Evolutionary conservation across 2,888 invertebrate genomes (phyloP).

Genomic region (Hydrotaea cyrtoneurina): DNA sequence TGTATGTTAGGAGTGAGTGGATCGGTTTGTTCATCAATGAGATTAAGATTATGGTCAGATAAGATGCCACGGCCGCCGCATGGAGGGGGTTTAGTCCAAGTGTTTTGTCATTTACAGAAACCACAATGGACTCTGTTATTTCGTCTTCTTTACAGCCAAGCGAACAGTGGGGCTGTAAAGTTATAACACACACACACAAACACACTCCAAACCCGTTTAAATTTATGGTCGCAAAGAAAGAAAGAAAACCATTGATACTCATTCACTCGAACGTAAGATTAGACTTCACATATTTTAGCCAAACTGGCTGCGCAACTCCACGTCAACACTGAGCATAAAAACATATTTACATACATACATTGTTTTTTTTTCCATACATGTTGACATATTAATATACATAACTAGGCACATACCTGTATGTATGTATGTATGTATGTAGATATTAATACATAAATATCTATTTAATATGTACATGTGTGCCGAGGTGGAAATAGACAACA

Average conservation of each 20-base stretch:
- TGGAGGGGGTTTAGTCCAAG: background rate
- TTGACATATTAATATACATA: constrained; percentile 16
- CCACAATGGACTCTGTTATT: constrained; percentile 6
- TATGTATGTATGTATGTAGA: background rate
- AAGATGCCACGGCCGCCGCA: background rate
- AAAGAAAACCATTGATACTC: constrained; percentile 30
- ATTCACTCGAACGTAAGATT: background rate
- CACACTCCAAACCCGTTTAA: constrained; percentile 21
- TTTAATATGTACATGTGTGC: background rate
- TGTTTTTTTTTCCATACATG: constrained; percentile 13
- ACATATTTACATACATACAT: constrained; percentile 6
- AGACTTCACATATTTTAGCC: constrained; percentile 29
- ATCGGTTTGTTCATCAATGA: background rate
- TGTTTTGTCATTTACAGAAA: background rate
- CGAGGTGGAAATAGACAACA: background rate
- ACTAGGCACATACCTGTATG: background rate
- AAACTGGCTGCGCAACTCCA: constrained; percentile 17
- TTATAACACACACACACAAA: constrained; percentile 1
- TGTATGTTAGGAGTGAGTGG: background rate
- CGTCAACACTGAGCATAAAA: constrained; percentile 8
- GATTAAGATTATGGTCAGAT: background rate
- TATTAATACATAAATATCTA: no score
- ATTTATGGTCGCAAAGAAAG: background rate
- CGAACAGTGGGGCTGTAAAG: background rate
- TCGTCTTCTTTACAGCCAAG: background rate